These are phyloP conservation scores for Malaclemys terrapin DNA, from an alignment of 2,113 vertebrate genomes.

Conservation along the genomic window DNA sequence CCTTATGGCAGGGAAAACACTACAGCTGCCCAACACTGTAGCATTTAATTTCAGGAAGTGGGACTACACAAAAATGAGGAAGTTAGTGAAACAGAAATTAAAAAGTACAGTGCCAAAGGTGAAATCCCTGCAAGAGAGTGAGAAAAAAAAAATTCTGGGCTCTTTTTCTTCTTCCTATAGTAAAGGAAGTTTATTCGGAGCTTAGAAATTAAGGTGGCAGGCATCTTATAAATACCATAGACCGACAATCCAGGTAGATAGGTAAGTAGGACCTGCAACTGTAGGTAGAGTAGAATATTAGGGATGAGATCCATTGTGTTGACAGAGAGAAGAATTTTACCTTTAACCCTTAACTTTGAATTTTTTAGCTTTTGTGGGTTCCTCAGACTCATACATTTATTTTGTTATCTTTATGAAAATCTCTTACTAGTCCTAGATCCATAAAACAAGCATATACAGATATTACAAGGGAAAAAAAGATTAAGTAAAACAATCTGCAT, in stretches of 20 bases:
- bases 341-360: background rate
- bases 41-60: no score
- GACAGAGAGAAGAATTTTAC: background rate
- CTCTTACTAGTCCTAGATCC: background rate
- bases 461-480: slow-evolving; percentile 1
- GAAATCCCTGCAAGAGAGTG: background rate
- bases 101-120: no score
- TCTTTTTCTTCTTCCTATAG: background rate
- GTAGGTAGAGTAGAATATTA: background rate
- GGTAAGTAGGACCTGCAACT: background rate
- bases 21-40: no score
- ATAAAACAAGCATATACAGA: background rate
- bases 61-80: no score
- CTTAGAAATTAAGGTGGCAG: background rate
- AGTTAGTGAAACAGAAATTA: no score
- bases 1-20: no score
- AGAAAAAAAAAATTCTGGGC: background rate
- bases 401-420: background rate
- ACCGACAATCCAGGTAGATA: background rate
- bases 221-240: background rate
- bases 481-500: background rate
- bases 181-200: background rate
- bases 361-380: background rate
- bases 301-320: background rate
- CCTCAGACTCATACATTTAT: background rate